Conservation (phyloP, 2,888 invertebrate genomes). For the Drosophila antonietae region DNA sequence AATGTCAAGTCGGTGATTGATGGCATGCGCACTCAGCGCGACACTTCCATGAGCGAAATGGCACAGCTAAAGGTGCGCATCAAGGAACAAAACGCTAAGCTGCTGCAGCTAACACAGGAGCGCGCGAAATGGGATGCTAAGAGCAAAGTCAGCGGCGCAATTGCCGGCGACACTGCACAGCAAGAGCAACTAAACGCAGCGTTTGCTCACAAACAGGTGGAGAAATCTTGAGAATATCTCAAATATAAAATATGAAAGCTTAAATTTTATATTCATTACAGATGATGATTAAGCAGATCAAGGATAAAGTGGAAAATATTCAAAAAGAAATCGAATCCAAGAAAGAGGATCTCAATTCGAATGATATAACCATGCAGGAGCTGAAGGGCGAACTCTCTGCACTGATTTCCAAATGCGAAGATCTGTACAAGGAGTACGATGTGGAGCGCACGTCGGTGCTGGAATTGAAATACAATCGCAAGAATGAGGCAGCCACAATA, state of each 20-base stretch:
- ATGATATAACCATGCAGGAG: slow-evolving; percentile 91
- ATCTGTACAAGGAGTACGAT: slow-evolving; percentile 89
- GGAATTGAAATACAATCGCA: slow-evolving; percentile 86
- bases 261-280: slow-evolving; percentile 70
- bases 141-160: slow-evolving; percentile 79
- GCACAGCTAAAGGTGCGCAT: slow-evolving; percentile 91
- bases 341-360: slow-evolving; percentile 92
- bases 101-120: slow-evolving; percentile 92
- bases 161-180: slow-evolving; percentile 83
- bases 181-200: slow-evolving; percentile 87
- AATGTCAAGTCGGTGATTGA: slow-evolving; percentile 98
- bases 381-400: slow-evolving; percentile 88
- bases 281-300: slow-evolving; percentile 89
- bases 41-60: slow-evolving; percentile 95
- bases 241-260: not conserved
- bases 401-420: slow-evolving; percentile 89
- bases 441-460: slow-evolving; percentile 87
- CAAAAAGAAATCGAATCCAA: slow-evolving; percentile 92
- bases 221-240: not conserved
- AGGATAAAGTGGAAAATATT: slow-evolving; percentile 90
- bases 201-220: slow-evolving; percentile 87
- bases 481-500: slow-evolving; percentile 81
- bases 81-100: slow-evolving; percentile 93
- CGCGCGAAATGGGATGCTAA: slow-evolving; percentile 92
- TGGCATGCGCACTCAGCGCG: slow-evolving; percentile 96